phyloP scores from a whole-genome alignment of 2,113 vertebrate species.

The Brachirus orientalis region DNA sequence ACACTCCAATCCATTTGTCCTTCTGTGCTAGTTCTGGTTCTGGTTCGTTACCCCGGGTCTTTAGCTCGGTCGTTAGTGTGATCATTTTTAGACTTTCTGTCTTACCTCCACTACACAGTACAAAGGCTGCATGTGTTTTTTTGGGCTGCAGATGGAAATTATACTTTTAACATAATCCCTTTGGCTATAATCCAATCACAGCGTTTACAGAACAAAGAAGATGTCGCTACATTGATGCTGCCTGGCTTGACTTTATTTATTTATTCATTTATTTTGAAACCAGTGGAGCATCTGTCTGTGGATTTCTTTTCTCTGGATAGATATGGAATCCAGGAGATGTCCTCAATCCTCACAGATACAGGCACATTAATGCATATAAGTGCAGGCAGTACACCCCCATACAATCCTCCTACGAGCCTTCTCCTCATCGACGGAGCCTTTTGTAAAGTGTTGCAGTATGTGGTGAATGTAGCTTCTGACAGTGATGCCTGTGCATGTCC shows the following conservation, averaged over 20 bases:
- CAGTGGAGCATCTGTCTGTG: constrained; percentile 33
- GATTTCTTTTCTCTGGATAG: constrained; percentile 10
- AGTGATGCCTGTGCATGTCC: constrained; percentile 27
- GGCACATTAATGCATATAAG: constrained; percentile 49
- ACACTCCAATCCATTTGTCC: not conserved
- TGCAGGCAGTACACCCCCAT: constrained; percentile 22
- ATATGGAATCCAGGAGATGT: constrained; percentile 56
- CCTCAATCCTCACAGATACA: constrained; percentile 57
- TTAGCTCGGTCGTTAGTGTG: constrained; percentile 2
- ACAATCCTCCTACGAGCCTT: constrained; percentile 46
- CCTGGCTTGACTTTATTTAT: not conserved
- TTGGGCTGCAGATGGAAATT: constrained; percentile 27
- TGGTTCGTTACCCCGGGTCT: not conserved
- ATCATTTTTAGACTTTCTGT: not conserved
- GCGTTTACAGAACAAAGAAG: constrained; percentile 31
- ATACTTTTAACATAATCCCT: constrained; percentile 34
- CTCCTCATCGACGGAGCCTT: constrained; percentile 40
- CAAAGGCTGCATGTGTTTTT: constrained; percentile 8
- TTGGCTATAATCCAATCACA: constrained; percentile 46
- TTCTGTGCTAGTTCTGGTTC: not conserved
- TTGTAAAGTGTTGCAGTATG: constrained; percentile 55
- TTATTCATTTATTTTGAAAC: too few species aligned
- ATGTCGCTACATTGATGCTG: constrained; percentile 26
- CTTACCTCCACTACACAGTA: constrained; percentile 4
- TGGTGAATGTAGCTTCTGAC: constrained; percentile 49